phyloP scores from a whole-genome alignment of 2,113 vertebrate species.

The Sebastes fasciatus region DNA sequence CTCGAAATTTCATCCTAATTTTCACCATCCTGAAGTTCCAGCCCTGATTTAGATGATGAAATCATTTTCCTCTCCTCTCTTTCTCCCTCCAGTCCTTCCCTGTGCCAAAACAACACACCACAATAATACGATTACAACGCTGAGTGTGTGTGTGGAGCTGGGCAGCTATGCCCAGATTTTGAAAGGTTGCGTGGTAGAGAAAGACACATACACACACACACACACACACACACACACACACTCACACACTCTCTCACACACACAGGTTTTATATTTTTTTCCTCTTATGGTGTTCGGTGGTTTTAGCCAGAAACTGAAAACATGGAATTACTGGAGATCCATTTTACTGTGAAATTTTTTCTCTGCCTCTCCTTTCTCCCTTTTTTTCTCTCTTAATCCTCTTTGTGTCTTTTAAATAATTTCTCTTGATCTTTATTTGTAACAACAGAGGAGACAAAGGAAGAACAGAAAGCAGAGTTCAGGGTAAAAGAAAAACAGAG shows the following conservation, averaged over 20 bases:
- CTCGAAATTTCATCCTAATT: conserved; percentile 16
- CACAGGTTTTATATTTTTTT: conserved; percentile 44
- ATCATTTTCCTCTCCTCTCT: conserved; percentile 5
- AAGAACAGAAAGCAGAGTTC: background rate
- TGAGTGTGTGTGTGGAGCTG: conserved; percentile 44
- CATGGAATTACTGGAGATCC: conserved; percentile 39
- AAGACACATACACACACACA: conserved; percentile 19
- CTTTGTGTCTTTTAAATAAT: conserved; percentile 42
- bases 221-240: conserved; percentile 29
- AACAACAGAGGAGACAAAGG: conserved; percentile 26
- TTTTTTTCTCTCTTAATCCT: conserved; percentile 35
- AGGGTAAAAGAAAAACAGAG: background rate
- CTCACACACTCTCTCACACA: conserved; percentile 17
- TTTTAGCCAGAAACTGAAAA: conserved; percentile 52
- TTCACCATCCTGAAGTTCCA: conserved; percentile 14
- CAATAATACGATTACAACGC: conserved; percentile 61
- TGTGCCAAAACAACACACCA: conserved; percentile 55
- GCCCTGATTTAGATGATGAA: conserved; percentile 41
- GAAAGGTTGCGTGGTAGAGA: conserved; percentile 44
- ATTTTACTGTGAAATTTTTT: conserved; percentile 45
- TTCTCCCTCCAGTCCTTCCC: background rate
- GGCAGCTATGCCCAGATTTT: conserved; percentile 44
- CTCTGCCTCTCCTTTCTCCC: background rate
- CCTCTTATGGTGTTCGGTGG: conserved; percentile 32
- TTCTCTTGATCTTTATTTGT: conserved; percentile 22